Evolutionary conservation across 2,888 invertebrate genomes (phyloP), one percentile per base, ranked within the genome.

Genomic region (Argyresthia goedartella): DNA sequence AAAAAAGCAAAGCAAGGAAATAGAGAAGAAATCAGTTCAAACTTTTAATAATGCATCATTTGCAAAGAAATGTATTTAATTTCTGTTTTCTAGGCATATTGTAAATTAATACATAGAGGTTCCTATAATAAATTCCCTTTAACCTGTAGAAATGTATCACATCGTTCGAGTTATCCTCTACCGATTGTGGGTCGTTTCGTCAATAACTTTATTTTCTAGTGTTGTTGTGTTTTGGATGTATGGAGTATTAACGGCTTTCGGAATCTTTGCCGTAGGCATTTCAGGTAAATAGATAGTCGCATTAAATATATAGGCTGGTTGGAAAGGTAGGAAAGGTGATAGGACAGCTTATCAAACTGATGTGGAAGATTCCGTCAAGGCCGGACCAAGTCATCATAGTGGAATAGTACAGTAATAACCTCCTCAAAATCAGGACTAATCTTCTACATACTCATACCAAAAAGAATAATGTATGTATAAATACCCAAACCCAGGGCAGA

Each of bases 181-280:
- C 69, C 91, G 91, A 76, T 90, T 95, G 65, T 95, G 95, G 93
- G 91, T 92, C 52, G 89, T 93, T 55, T 92, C 93, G 48, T 90
- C 92, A 41, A 88, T 92, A 54, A 92, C 93, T 53, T 80, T 94
- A 59, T 88, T 95, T 53, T 86, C 92, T 51, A 91, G 94, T 71
- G 89, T 95, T 63, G 71, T 95, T 58, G 86, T 95, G 47, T 96
- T 93, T 80, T 96, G 94, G 91, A 89, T 93, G 61, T 94, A 94
- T 75, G 96, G 96, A 52, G 92, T 93, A 62, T 69, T 93, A 54
- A 81, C 92, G 59, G 92, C 95, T 14, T 89, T 94, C 58, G 74
- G 89, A 41, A 88, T 95, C 52, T 88, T 96, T 55, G 84, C 89
- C 58, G 81, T 92, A 54, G 92, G 94, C 51, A 77, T 92, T 46